Percentiles rank a stretch among this genome's conserved stretches.
phyloP scores from a whole-genome alignment of 2,113 vertebrate genomes.

The Myanophis thanlyinensis region DNA sequence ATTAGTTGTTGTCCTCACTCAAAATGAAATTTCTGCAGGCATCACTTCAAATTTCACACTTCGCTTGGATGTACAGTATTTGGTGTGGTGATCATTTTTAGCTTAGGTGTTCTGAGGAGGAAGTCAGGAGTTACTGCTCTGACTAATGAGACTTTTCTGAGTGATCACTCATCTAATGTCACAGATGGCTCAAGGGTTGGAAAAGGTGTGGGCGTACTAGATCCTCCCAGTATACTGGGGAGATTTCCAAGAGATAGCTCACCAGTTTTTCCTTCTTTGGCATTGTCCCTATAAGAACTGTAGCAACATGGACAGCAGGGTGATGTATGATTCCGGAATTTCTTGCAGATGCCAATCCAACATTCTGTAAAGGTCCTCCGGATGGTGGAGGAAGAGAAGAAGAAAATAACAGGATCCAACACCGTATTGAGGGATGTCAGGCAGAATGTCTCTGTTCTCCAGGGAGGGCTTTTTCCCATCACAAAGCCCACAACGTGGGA shows the following conservation, averaged over 20 bases:
- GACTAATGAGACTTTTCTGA: not conserved
- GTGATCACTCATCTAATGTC: not conserved
- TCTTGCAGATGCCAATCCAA: not conserved
- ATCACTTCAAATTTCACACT: not conserved
- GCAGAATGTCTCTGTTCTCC: conserved; percentile 77
- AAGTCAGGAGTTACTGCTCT: too few species aligned
- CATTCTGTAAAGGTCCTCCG: conserved; percentile 57
- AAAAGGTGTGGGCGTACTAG: not conserved
- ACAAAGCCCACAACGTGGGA: conserved; percentile 82
- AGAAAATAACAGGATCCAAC: conserved; percentile 75
- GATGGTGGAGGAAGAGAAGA: conserved; percentile 73
- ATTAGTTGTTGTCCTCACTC: not conserved
- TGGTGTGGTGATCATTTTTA: not conserved
- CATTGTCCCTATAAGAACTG: not conserved
- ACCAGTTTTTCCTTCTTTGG: not conserved
- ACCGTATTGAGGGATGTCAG: conserved; percentile 83
- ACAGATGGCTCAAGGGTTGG: not conserved
- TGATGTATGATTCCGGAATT: not conserved
- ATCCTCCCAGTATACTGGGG: not conserved
- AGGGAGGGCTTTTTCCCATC: conserved; percentile 52
- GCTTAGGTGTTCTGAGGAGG: not conserved
- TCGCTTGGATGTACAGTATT: not conserved
- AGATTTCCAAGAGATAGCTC: too few species aligned
- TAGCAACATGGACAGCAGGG: not conserved
- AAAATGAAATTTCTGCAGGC: not conserved